Evolutionary conservation across 1,140 invertebrate genomes (phyloP), one percentile per base, ranked within the genome.

Genomic region (Sminthurides bifidus): DNA sequence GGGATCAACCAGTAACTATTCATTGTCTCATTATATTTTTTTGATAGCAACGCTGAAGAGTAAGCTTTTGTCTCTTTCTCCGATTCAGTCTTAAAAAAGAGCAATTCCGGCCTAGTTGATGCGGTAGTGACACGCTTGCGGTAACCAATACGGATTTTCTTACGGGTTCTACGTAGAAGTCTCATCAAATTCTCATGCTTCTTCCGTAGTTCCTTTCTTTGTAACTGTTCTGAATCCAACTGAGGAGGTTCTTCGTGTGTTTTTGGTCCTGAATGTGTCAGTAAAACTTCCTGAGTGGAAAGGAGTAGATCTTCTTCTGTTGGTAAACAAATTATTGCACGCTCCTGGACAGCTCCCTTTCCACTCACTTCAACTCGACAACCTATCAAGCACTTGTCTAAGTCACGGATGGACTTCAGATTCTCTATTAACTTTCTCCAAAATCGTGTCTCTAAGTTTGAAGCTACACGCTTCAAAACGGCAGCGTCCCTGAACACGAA

Each of bases 301-400:
- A 35, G n/a, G 1, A 31, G 60, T 48, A 65, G 73, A 68, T 88
- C 84, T 40, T 67, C 67, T 2, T 58, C 4, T 31, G 69, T 71
- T 48, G 84, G 84, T 56, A 81, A 55, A 68, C 79, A 84, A 64
- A 84, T 83, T 29, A 80, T 62, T 2, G 80, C 74, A 70, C 80
- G 78, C 51, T 74, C 66, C 37, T 68, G 27, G 10, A 65, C 45
- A 37, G 29, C 45, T 8, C 69, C 68, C 45, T 56, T 64, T 1
- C 58, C 46, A 15, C 30, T 33, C 15, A 65, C 50, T 1, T 55
- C 33, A n/a, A 70, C 26, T 21, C 29, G 45, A 12, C 69, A 59
- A 31, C 60, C 61, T 23, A 70, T 21, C 4, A 57, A 23, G 37
- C 26, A 57, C 15, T 26, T 31, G 17, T 31, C 26, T 2, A 48